Evolutionary conservation across 1,140 invertebrate species (phyloP).

Genomic region (Idris sp.): DNA sequence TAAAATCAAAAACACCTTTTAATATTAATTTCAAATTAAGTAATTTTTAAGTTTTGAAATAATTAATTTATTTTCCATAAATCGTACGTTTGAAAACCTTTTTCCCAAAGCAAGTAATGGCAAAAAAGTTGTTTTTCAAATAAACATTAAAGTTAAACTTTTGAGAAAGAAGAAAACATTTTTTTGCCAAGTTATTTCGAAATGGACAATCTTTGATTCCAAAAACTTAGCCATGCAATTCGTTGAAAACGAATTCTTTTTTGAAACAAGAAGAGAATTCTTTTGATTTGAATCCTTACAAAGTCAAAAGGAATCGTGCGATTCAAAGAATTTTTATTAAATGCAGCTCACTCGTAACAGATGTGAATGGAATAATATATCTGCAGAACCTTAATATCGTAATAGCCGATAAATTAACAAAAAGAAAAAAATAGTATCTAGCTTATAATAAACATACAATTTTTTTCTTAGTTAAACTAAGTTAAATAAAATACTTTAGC

Average conservation of each 20-base stretch:
- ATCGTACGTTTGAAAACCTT: too few relatives aligned
- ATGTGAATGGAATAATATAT: constrained; percentile 8
- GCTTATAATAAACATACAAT: constrained; percentile 31
- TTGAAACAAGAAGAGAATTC: constrained; percentile 13
- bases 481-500: constrained; percentile 34
- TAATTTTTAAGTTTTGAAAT: too few relatives aligned
- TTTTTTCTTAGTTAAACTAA: constrained; percentile 27
- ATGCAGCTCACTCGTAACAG: neutral
- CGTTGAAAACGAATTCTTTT: constrained; percentile 22
- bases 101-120: too few relatives aligned
- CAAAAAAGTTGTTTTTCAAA: too few relatives aligned
- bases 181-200: constrained; percentile 13
- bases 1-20: too few relatives aligned
- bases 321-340: constrained; percentile 33
- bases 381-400: constrained; percentile 1
- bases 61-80: too few relatives aligned
- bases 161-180: too few relatives aligned
- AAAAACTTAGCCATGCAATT: constrained; percentile 10
- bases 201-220: constrained; percentile 14
- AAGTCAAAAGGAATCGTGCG: constrained; percentile 27
- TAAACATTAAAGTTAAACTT: too few relatives aligned
- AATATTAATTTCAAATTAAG: too few relatives aligned
- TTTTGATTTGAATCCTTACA: constrained; percentile 26
- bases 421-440: too few relatives aligned
- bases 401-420: constrained; percentile 2